Conservation (phyloP, 2,888 invertebrate species). For the Girardia tigrina region DNA sequence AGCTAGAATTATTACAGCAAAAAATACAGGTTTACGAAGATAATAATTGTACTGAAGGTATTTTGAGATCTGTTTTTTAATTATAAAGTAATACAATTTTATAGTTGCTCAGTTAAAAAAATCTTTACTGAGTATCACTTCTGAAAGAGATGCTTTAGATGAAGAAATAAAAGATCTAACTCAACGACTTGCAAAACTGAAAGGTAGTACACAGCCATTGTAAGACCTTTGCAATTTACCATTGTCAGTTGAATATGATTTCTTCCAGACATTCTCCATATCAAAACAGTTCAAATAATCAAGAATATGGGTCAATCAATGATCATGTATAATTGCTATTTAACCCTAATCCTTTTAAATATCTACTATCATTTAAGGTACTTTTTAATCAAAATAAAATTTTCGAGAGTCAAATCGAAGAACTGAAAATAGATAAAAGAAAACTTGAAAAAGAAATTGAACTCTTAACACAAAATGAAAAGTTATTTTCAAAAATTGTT, state of each 20-base stretch:
- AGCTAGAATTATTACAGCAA: not conserved
- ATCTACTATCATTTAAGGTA: not conserved
- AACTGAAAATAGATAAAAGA: slow-evolving; percentile 15
- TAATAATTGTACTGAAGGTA: not conserved
- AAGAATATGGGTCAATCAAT: not conserved
- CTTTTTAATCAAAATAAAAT: not conserved
- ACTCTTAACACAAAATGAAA: not conserved
- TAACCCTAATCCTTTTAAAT: no score
- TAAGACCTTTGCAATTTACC: not conserved
- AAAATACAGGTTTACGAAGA: not conserved
- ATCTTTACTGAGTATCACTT: not conserved
- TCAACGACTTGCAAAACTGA: not conserved
- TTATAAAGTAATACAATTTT: not conserved
- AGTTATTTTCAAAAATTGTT: not conserved
- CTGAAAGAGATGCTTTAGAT: slow-evolving; percentile 2
- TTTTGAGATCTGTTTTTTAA: not conserved
- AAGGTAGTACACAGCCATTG: not conserved
- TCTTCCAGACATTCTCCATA: not conserved
- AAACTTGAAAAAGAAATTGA: not conserved
- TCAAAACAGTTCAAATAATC: not conserved
- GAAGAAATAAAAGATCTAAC: not conserved
- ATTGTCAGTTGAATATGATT: not conserved
- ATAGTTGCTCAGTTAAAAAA: not conserved
- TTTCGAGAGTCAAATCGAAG: not conserved
- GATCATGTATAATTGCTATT: not conserved